Evolutionary conservation across 2,888 invertebrate species (phyloP).

Genomic region (Drosophila colorata): DNA sequence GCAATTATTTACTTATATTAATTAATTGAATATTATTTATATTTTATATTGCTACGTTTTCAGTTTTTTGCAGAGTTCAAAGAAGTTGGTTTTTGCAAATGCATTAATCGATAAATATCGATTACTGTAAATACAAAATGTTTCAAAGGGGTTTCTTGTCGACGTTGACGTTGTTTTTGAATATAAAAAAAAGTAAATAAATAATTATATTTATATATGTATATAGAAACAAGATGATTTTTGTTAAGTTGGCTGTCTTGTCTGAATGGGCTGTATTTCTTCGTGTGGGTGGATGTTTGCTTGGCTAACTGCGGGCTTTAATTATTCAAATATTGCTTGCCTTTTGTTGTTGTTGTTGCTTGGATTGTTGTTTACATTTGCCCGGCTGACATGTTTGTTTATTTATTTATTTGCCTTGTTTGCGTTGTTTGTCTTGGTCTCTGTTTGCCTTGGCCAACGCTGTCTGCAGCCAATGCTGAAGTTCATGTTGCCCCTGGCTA

Average conservation of each 20-base stretch:
- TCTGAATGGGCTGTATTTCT: background rate
- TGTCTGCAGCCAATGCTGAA: constrained; percentile 43
- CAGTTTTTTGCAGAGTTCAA: no score
- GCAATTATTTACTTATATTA: no score
- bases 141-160: no score
- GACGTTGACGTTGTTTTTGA: no score
- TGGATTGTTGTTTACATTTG: constrained; percentile 28
- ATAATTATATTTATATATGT: background rate
- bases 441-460: constrained; percentile 45
- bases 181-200: no score
- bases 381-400: constrained; percentile 44
- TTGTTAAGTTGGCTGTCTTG: background rate
- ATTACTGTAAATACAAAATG: no score
- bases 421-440: constrained; percentile 32
- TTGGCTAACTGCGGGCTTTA: constrained; percentile 39
- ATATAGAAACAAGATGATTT: background rate
- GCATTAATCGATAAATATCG: no score
- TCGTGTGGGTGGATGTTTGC: background rate
- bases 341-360: constrained; percentile 30
- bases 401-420: constrained; percentile 29
- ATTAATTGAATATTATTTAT: no score
- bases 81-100: no score
- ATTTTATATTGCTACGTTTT: no score
- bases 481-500: constrained; percentile 49
- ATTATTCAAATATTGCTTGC: constrained; percentile 65